Conservation (phyloP, 2,113 vertebrate genomes). For the Apus apus region DNA sequence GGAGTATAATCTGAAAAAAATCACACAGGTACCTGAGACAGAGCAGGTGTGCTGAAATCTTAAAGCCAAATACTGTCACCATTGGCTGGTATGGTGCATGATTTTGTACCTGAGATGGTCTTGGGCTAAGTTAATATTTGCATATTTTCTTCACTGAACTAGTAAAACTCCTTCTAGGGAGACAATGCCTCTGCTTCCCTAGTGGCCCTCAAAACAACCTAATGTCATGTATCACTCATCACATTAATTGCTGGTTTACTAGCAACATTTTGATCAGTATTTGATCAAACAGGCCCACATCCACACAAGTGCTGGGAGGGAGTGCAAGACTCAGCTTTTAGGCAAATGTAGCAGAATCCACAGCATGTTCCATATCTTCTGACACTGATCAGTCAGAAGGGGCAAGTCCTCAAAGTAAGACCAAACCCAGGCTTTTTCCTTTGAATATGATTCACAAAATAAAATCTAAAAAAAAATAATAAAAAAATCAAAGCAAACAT, state of each 20-base stretch:
- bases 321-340: not conserved
- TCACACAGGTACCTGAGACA: not conserved
- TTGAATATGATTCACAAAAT: accelerated
- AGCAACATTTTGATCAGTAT: not conserved
- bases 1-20: not conserved
- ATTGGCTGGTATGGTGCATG: not conserved
- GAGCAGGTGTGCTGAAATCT: not conserved
- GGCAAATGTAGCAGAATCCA: not conserved
- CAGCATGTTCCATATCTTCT: not conserved
- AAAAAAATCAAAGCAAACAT: not conserved
- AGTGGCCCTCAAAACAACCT: not conserved
- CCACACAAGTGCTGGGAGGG: not conserved
- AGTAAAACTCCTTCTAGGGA: not conserved
- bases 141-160: not conserved
- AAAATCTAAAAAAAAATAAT: not conserved
- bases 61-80: not conserved
- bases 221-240: not conserved
- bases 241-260: not conserved
- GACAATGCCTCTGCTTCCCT: not conserved
- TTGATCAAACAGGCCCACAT: not conserved
- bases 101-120: not conserved
- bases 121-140: not conserved
- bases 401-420: not conserved
- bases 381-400: not conserved
- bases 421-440: not conserved